These are phyloP conservation scores for Endomychus coccineus DNA, from an alignment of 2,888 invertebrate species.

Conservation along the genomic window DNA sequence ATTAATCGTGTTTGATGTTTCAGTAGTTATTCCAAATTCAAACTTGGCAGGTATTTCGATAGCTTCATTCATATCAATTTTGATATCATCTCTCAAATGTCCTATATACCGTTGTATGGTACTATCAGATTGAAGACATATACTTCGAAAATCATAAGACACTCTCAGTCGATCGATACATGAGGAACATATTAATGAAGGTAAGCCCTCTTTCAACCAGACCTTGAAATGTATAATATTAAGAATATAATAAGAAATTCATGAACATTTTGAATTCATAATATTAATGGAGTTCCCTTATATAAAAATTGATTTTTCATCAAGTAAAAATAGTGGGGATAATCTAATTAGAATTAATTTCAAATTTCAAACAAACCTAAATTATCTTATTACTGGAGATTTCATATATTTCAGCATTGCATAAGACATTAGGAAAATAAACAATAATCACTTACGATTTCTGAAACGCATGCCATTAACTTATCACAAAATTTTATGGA, in stretches of 20 bases:
- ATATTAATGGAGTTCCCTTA: too few species aligned
- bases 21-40: too few species aligned
- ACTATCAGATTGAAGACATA: conserved; percentile 36
- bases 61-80: conserved; percentile 6
- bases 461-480: conserved; percentile 36
- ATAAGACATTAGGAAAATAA: not conserved
- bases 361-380: too few species aligned
- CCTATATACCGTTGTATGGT: conserved; percentile 32
- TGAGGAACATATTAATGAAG: conserved; percentile 35
- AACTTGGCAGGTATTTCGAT: conserved; percentile 1
- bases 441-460: conserved; percentile 34
- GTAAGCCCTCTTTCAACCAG: conserved; percentile 37
- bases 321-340: too few species aligned
- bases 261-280: too few species aligned
- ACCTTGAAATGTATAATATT: conserved; percentile 26
- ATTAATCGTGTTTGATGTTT: conserved; percentile 25
- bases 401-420: too few species aligned
- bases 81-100: conserved; percentile 28
- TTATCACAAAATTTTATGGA: conserved; percentile 38
- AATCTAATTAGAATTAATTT: too few species aligned
- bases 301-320: too few species aligned
- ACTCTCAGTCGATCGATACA: conserved; percentile 37
- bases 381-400: too few species aligned
- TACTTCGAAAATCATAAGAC: conserved; percentile 37
- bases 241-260: not conserved